Conservation (phyloP, 2,888 invertebrate species). For the Cephus nigrinus region DNA sequence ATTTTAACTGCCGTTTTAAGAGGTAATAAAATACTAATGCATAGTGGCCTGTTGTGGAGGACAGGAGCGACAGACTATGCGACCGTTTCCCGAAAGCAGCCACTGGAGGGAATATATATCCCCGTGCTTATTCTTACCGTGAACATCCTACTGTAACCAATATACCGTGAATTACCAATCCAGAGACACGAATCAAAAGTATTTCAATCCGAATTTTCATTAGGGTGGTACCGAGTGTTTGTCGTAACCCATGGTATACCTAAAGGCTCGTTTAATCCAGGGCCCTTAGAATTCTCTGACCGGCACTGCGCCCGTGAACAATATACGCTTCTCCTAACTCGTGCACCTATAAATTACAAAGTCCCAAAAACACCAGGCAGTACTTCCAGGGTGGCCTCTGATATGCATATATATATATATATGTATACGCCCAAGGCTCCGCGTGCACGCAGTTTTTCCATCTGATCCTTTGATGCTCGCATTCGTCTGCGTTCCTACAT, state of each 20-base stretch:
- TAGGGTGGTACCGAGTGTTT: not conserved
- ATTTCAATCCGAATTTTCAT: not conserved
- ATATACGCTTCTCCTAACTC: not conserved
- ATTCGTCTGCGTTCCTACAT: not conserved
- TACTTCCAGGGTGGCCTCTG: not conserved
- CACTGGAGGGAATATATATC: not conserved
- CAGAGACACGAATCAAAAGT: not conserved
- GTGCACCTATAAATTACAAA: not conserved
- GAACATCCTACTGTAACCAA: not conserved
- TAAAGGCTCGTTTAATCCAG: not conserved
- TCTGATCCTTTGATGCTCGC: constrained; percentile 1
- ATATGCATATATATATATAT: not conserved
- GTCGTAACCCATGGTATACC: not conserved
- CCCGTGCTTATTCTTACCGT: not conserved
- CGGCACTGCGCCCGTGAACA: not conserved
- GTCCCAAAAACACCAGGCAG: not conserved
- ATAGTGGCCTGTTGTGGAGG: not conserved
- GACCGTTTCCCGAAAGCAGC: not conserved
- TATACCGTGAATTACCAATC: not conserved
- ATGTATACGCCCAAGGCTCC: not conserved
- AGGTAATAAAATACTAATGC: constrained; percentile 7
- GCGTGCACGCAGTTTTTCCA: not conserved
- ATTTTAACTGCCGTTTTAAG: constrained; percentile 2
- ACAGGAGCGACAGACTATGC: not conserved
- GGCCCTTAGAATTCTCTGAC: not conserved